phyloP scores from a whole-genome alignment of 2,797 vertebrate genomes.

The Phylloscopus collybita region DNA sequence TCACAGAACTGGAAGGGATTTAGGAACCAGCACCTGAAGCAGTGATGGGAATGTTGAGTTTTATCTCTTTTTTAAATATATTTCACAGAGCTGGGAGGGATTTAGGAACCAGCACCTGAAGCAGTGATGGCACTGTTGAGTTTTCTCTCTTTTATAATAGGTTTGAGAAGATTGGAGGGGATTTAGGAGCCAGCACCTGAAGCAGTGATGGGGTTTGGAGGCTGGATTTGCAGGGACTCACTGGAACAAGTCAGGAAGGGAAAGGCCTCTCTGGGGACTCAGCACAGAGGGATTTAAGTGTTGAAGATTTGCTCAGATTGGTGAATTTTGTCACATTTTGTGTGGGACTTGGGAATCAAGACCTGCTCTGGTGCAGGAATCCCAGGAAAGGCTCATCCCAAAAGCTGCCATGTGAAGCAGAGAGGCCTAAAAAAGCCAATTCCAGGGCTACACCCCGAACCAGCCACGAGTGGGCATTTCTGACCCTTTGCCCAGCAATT shows the following conservation, averaged over 20 bases:
- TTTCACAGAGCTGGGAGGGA: neutral
- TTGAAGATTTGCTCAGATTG: neutral
- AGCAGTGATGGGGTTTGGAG: neutral
- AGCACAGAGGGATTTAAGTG: rapidly evolving
- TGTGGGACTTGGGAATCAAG: neutral
- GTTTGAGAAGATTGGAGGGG: no score
- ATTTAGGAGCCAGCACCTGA: neutral
- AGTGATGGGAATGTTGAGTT: neutral
- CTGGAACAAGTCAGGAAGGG: no score
- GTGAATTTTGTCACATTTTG: rapidly evolving
- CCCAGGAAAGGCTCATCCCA: neutral
- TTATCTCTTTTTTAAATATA: no score
- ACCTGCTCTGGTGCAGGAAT: rapidly evolving
- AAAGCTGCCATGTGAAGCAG: neutral
- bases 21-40: neutral
- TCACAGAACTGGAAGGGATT: neutral
- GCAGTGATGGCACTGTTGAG: no score
- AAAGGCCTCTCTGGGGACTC: neutral
- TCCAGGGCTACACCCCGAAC: rapidly evolving
- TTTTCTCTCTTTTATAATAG: no score
- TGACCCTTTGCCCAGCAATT: rapidly evolving
- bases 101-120: neutral
- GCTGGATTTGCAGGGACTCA: neutral
- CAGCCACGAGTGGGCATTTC: neutral
- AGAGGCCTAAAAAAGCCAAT: rapidly evolving